These are phyloP conservation scores for Leucosticte australis DNA, from an alignment of 2,113 vertebrate genomes.

Conservation along the genomic window DNA sequence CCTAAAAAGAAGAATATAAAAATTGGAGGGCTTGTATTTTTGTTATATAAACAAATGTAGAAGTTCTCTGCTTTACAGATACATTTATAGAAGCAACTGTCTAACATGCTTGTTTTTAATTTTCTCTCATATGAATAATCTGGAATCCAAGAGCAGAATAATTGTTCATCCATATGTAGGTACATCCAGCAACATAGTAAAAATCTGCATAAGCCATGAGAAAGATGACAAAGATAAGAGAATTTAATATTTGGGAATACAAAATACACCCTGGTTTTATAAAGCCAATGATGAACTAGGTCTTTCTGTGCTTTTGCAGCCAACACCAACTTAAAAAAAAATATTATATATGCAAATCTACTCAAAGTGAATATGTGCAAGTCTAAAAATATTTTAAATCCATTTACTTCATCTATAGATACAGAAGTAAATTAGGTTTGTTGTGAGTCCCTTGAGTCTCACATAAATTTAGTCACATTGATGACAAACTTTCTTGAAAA, in stretches of 20 bases:
- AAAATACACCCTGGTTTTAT: neutral
- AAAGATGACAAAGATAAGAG: neutral
- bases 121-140: neutral
- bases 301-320: neutral
- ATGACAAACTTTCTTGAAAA: neutral
- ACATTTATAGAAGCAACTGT: neutral
- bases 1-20: slow-evolving; percentile 69
- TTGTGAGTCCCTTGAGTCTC: neutral
- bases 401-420: neutral
- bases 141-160: neutral
- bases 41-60: neutral
- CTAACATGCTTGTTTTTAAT: neutral
- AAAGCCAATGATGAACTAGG: neutral
- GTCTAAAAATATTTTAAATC: neutral
- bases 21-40: neutral
- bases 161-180: neutral
- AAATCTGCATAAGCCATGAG: neutral
- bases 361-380: neutral
- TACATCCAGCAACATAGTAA: neutral
- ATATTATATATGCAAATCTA: neutral
- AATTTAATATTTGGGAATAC: neutral
- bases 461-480: neutral
- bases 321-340: neutral
- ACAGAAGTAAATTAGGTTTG: neutral
- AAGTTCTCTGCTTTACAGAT: neutral